Conservation (phyloP, 2,113 vertebrate species). For the Hyaena hyaena region DNA sequence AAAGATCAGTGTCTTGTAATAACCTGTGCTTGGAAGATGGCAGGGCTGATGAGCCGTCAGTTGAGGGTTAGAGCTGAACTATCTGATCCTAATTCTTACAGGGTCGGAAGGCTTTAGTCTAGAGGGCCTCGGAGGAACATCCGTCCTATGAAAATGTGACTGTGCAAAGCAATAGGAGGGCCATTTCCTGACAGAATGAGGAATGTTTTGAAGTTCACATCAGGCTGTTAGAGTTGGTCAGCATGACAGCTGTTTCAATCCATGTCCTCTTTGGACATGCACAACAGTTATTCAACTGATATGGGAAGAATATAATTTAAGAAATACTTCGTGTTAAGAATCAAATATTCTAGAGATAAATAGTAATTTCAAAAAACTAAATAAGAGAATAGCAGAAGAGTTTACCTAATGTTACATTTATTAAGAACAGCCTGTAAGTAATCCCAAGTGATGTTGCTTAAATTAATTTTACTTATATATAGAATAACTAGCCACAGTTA, state of each 20-base stretch:
- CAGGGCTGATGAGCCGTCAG: not conserved
- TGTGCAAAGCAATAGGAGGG: not conserved
- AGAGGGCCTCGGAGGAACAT: not conserved
- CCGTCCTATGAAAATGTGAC: not conserved
- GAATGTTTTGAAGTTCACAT: not conserved
- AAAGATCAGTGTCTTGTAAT: not conserved
- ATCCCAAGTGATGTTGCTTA: not conserved
- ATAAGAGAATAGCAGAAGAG: not conserved
- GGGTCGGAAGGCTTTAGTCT: not conserved
- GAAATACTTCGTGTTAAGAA: not conserved
- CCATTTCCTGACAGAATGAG: not conserved
- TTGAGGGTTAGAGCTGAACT: not conserved
- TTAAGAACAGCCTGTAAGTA: constrained; percentile 10
- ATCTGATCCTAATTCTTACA: not conserved
- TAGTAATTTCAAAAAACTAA: not conserved
- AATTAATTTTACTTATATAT: constrained; percentile 18
- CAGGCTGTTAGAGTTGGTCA: not conserved
- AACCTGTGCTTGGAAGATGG: not conserved
- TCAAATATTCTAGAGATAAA: not conserved
- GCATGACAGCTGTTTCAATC: not conserved
- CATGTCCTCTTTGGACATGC: not conserved
- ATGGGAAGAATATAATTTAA: not conserved
- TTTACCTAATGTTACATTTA: not conserved
- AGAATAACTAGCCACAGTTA: not conserved
- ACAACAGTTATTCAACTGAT: not conserved